Evolutionary conservation across 2,797 vertebrate species (phyloP), one percentile per base, ranked within the genome.

Genomic region (Micropoecilia bifurca): DNA sequence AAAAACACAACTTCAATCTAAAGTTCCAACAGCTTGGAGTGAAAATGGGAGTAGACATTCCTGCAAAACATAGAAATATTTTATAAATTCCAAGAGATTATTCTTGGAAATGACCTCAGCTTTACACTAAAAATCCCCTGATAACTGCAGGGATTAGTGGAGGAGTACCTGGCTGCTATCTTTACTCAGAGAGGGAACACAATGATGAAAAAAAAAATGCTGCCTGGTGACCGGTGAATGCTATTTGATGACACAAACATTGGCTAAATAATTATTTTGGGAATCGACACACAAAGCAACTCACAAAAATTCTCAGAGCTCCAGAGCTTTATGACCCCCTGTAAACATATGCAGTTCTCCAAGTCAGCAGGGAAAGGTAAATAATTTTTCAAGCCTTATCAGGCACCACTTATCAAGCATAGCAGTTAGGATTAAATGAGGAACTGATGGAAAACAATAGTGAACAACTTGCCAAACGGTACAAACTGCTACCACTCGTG

Each of bases 81-180:
- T 69, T 4, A 22, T n/a, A n/a, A 69, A 28, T 14, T 69, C 22
- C 22, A 25, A 69, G 41, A n/a, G 68, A 3, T 7, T 25, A n/a
- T 43, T 69, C 41, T 45, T 69, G 68, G 80, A 90, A 87, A 84
- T 80, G 39, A 73, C 18, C 2, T 83, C 75, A 83, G 66, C 33
- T 12, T 74, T 69, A 81, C 74, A 43, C 74, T 81, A 82, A 83
- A 57, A 81, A 71, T 79, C 55, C 33, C 46, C 39, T 81, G 55
- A 87, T 77, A 80, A 55, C 8, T 41, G 10, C 1, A 33, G 33
- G 73, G 75, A 78, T 77, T 43, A 82, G 47, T 50, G 39, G 66
- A 43, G 66, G 80, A 89, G 83, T 83, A 72, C 20, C 28, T 46
- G 77, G 45, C 2, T 3, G 33, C 53, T 68, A 43, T 74, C 61